Conservation (phyloP, 2,797 vertebrate species). For the Babyrousa celebensis region DNA sequence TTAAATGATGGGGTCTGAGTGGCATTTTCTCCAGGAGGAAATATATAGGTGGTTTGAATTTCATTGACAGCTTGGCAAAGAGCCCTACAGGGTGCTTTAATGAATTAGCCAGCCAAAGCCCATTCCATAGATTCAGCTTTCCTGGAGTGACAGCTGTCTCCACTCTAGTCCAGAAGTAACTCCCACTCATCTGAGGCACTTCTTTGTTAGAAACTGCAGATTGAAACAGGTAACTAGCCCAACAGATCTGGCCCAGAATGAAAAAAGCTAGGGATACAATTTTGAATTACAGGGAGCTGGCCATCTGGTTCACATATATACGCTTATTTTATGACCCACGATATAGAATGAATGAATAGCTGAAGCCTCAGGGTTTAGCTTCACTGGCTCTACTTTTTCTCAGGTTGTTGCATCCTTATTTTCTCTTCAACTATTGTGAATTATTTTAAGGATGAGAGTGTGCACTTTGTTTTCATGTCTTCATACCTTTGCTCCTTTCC, state of each 20-base stretch:
- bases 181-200: background rate
- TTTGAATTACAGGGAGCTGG: background rate
- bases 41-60: conserved; percentile 76
- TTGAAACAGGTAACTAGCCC: background rate
- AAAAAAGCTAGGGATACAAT: background rate
- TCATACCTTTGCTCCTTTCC: background rate
- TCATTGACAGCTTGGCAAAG: conserved; percentile 77
- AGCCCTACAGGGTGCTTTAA: conserved; percentile 86
- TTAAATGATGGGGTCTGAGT: conserved; percentile 90
- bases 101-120: background rate
- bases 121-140: conserved; percentile 71
- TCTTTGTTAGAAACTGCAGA: background rate
- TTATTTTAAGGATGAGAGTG: background rate
- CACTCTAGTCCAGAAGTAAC: background rate
- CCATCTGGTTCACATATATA: background rate
- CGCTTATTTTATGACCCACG: background rate
- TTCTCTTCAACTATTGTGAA: conserved; percentile 6
- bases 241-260: background rate
- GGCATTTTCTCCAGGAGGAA: conserved; percentile 85
- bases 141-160: conserved; percentile 81
- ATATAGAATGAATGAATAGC: background rate
- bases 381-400: background rate
- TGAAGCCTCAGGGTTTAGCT: background rate
- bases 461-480: background rate
- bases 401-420: background rate